phyloP scores from a whole-genome alignment of 2,888 invertebrate species.

The Bombylius major region DNA sequence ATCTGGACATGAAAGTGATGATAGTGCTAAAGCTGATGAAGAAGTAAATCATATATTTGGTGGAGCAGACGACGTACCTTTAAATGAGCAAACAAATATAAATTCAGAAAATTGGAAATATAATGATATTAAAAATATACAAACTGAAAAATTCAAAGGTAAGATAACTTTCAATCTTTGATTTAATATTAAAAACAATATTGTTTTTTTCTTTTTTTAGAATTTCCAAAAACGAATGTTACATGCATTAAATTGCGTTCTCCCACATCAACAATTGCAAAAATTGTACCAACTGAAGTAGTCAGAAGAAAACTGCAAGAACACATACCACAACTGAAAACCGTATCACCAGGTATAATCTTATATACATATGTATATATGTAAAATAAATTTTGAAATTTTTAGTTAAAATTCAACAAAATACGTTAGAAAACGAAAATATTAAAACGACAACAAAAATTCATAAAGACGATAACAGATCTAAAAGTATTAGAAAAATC shows the following conservation, averaged over 20 bases:
- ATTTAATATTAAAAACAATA: not conserved
- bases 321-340: slow-evolving; percentile 31
- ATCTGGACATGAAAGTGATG: slow-evolving; percentile 38
- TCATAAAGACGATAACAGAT: not conserved
- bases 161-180: not conserved
- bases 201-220: slow-evolving; percentile 15
- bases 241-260: slow-evolving; percentile 31
- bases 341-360: slow-evolving; percentile 17
- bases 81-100: slow-evolving; percentile 26
- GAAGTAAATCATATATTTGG: slow-evolving; percentile 42
- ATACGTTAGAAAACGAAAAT: slow-evolving; percentile 21
- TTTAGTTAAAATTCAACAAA: slow-evolving; percentile 18
- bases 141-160: no score
- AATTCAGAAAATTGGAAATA: slow-evolving; percentile 46
- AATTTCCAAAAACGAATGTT: slow-evolving; percentile 33
- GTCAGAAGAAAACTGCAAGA: slow-evolving; percentile 12
- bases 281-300: slow-evolving; percentile 3
- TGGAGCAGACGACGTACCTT: slow-evolving; percentile 17
- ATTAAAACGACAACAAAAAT: not conserved
- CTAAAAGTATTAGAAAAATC: not conserved
- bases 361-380: no score
- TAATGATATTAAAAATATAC: slow-evolving; percentile 25
- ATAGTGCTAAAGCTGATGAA: slow-evolving; percentile 43
- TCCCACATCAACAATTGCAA: slow-evolving; percentile 16
- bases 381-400: no score